Evolutionary conservation across 2,113 vertebrate genomes (phyloP), one percentile per base, ranked within the genome.

Genomic region (Oryzias curvinotus): DNA sequence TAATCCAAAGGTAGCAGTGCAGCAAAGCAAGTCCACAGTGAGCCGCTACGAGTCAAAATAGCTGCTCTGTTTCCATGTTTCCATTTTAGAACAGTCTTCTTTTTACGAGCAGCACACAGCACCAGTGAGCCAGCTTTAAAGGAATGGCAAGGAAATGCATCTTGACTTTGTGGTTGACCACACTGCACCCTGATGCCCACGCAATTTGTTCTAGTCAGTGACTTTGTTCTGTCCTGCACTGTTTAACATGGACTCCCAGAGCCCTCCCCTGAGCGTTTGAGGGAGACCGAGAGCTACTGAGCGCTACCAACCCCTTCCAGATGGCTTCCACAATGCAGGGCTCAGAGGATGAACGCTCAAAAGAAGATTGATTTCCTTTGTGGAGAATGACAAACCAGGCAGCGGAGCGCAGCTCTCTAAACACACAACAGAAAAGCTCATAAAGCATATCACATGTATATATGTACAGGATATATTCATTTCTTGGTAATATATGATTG

Each of bases 351-450:
- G 81, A 89, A 58, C 58, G 56, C 75, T 86, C 81, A 89, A 88
- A 89, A 90, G 86, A 89, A 89, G 89, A 91, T 91, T 89, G 89
- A 91, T 92, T 91, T 91, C 85, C 83, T 91, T 87, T 87, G 85
- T 87, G 71, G 78, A 75, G 82, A 84, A 85, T 83, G 84, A 90
- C 85, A 90, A 86, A 86, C 69, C 82, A 78, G 77, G 82, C 81
- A 74, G 82, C 78, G 46, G 71, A 84, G 85, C 83, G 42, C 72
- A 71, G 78, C 88, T 82, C 81, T 84, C 74, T 61, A 87, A 68
- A 77, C 76, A 71, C 73, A 84, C 68, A 85, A 87, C 83, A 36
- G 73, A 76, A 71, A 82, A 74, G 71, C 84, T 76, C 70, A 73
- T 68, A 71, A 89, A 77, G 78, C 63, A 78, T 61, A 77, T 82